Conservation (phyloP, 1,140 invertebrate genomes). For the Neodiprion fabricii region DNA sequence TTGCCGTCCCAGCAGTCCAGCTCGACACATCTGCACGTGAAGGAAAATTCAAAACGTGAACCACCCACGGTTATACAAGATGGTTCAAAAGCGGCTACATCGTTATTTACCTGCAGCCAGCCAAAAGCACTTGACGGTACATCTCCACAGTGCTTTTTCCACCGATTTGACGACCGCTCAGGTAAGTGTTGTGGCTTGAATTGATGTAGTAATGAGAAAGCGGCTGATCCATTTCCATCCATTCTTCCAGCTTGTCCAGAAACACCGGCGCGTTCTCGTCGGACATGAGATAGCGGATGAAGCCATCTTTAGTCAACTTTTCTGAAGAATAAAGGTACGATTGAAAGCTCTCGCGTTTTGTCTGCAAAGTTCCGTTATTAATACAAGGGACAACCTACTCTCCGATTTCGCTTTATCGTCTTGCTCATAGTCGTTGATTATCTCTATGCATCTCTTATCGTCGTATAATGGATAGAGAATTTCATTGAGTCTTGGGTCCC, state of each 20-base stretch:
- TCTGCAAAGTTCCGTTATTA: slow-evolving; percentile 14
- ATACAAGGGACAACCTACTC: slow-evolving; percentile 64
- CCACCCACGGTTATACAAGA: neutral
- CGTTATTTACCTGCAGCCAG: slow-evolving; percentile 82
- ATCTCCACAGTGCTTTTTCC: slow-evolving; percentile 98
- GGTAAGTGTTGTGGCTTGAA: slow-evolving; percentile 99
- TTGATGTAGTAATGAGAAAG: slow-evolving; percentile 99
- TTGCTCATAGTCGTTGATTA: slow-evolving; percentile 93
- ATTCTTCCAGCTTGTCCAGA: slow-evolving; percentile 95
- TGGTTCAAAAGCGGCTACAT: neutral
- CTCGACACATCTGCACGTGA: slow-evolving; percentile 86
- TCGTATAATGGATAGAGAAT: slow-evolving; percentile 98
- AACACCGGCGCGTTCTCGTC: slow-evolving; percentile 99
- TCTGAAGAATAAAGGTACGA: slow-evolving; percentile 44
- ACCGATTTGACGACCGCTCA: slow-evolving; percentile 95
- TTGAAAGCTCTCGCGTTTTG: slow-evolving; percentile 15
- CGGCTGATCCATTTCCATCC: slow-evolving; percentile 99
- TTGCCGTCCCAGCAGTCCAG: slow-evolving; percentile 99
- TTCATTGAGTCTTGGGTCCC: slow-evolving; percentile 98
- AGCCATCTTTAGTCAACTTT: slow-evolving; percentile 91
- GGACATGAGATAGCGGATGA: slow-evolving; percentile 98
- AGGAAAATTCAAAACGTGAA: neutral
- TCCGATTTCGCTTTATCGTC: slow-evolving; percentile 78
- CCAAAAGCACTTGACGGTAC: slow-evolving; percentile 96
- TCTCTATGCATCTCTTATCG: slow-evolving; percentile 90